Evolutionary conservation across 2,113 vertebrate genomes (phyloP), one percentile per base, ranked within the genome.

Genomic region (Ctenomys sociabilis): DNA sequence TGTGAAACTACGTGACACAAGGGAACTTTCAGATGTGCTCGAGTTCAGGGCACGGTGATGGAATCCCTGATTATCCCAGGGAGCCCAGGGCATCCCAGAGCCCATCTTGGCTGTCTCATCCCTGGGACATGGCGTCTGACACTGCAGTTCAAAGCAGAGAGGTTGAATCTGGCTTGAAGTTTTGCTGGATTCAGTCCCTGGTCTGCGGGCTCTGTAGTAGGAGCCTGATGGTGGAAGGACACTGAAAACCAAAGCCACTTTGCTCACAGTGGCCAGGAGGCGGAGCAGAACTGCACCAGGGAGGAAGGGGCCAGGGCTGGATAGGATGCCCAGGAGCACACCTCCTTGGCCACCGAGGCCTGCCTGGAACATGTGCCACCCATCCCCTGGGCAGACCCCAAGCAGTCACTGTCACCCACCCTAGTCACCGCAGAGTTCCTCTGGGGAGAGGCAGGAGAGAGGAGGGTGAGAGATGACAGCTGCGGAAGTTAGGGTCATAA

Each of bases 61-160:
- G 21, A 30, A 35, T 7, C 77, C 73, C 52, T 0, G 4, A 22
- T 14, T 1, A 59, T 30, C 52, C 0, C 1, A 16, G 5, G 17
- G 49, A 54, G 11, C 3, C 35, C 32, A 9, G 1, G 16, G 64
- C 40, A n/a, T 30, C 40, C 1, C 16, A 13, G 13, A 14, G 88
- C 73, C 49, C 16, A 24, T 49, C 12, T 16, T 37, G 16, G 73
- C 73, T 45, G 16, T 30, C 73, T 43, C 2, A 1, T 77, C 24
- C 14, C 40, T 77, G 73, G 26, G 43, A 8, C 40, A 17, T 0
- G 6, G 28, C 26, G 16, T 77, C 43, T 45, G 13, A 30, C 43
- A 28, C 43, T 43, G 3, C 24, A 49, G 7, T 26, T 45, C 45
- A 30, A 16, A 14, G 24, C 7, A 26, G 40, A 45, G 26, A 45